Conservation (phyloP, 2,797 vertebrate genomes). For the Meda fulgida region DNA sequence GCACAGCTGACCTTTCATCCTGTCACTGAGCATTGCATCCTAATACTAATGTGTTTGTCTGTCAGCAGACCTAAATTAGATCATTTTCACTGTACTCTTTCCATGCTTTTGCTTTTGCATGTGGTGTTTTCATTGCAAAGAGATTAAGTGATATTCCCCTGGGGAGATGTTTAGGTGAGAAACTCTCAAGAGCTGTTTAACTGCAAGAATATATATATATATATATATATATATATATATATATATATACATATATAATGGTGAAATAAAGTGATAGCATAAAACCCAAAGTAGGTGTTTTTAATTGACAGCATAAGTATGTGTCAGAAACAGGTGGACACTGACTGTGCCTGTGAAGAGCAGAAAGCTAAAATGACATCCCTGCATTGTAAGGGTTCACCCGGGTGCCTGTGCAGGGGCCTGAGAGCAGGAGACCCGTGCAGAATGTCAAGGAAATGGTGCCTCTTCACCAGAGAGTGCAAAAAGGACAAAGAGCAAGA, state of each 20-base stretch:
- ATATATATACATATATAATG: too few relatives aligned
- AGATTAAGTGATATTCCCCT: background rate
- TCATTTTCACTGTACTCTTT: background rate
- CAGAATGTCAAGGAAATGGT: conserved; percentile 65
- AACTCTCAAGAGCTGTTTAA: background rate
- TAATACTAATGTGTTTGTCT: conserved; percentile 12
- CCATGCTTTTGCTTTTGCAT: background rate
- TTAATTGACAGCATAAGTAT: conserved; percentile 64
- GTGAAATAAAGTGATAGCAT: background rate
- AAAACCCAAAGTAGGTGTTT: conserved; percentile 30
- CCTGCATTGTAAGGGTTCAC: conserved; percentile 80
- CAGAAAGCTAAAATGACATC: conserved; percentile 81
- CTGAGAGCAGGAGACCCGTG: conserved; percentile 65
- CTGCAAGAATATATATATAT: background rate
- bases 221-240: background rate
- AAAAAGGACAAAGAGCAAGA: conserved; percentile 30
- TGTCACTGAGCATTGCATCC: conserved; percentile 7
- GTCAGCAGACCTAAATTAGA: conserved; percentile 12
- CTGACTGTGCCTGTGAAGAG: conserved; percentile 66
- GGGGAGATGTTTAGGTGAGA: conserved; percentile 9
- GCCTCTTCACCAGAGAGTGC: conserved; percentile 50
- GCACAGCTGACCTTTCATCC: conserved; percentile 19
- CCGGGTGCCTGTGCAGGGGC: conserved; percentile 76
- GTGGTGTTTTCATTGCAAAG: conserved; percentile 26
- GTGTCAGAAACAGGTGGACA: conserved; percentile 80